Percentiles rank a stretch among this genome's conserved stretches.
Conservation (phyloP, 1,140 invertebrate genomes). For the Sminthurides bifidus region DNA sequence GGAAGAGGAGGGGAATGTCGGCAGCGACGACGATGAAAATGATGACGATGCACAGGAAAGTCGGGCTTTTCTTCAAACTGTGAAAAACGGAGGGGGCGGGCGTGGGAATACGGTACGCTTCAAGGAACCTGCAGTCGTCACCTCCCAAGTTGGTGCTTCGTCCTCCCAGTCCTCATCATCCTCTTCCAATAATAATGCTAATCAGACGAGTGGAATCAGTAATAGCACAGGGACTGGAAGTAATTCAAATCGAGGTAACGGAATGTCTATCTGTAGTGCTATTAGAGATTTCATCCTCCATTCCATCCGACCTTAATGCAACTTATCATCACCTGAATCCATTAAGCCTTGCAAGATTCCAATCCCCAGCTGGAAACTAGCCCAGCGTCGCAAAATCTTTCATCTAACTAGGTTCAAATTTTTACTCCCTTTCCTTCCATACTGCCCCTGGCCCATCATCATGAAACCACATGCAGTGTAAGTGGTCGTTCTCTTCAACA, state of each 20-base stretch:
- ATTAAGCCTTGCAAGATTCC: too few relatives aligned
- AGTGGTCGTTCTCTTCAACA: too few relatives aligned
- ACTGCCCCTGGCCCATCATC: too few relatives aligned
- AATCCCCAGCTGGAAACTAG: too few relatives aligned
- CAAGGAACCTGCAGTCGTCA: neutral
- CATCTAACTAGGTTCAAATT: too few relatives aligned
- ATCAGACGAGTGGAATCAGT: conserved; percentile 1
- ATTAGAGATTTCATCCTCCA: conserved; percentile 29
- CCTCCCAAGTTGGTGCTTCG: neutral
- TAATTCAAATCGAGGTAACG: conserved; percentile 4
- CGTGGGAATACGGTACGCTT: neutral
- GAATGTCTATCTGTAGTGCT: conserved; percentile 24
- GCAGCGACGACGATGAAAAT: conserved; percentile 15
- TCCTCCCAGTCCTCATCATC: neutral
- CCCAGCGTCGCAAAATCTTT: too few relatives aligned
- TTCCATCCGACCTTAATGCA: conserved; percentile 19
- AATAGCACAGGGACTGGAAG: neutral
- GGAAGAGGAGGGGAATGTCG: conserved; percentile 9
- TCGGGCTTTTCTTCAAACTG: neutral
- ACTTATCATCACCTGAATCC: too few relatives aligned
- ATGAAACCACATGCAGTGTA: too few relatives aligned
- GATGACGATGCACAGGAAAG: neutral
- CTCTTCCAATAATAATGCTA: neutral
- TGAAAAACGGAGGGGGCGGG: neutral
- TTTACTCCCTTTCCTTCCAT: too few relatives aligned